phyloP scores from a whole-genome alignment of 2,113 vertebrate genomes.

The Embiotoca jacksoni region DNA sequence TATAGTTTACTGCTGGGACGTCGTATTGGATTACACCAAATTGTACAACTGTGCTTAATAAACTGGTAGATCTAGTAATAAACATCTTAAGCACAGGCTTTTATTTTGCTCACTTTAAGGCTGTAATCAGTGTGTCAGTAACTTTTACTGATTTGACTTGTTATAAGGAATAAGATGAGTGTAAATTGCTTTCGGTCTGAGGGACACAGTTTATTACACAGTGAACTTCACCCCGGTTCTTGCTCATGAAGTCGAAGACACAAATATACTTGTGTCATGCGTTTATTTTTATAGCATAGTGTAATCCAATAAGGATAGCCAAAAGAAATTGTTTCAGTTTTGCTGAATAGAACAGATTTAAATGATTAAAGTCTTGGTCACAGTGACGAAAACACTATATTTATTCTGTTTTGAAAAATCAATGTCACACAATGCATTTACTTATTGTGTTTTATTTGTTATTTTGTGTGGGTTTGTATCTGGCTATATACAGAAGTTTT shows the following conservation, averaged over 20 bases:
- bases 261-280: not conserved
- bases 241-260: not conserved
- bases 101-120: not conserved
- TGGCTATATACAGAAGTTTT: not conserved
- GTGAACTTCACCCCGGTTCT: too few species aligned
- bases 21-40: too few species aligned
- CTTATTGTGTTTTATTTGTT: not conserved
- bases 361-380: too few species aligned
- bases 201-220: too few species aligned
- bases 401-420: not conserved
- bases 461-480: slow-evolving; percentile 5
- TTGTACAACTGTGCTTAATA: not conserved
- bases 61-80: not conserved
- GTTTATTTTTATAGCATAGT: not conserved
- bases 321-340: too few species aligned
- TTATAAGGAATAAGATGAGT: not conserved
- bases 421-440: not conserved
- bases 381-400: not conserved
- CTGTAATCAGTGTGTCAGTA: not conserved
- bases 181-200: not conserved
- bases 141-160: not conserved
- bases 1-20: too few species aligned
- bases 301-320: not conserved
- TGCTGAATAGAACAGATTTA: too few species aligned
- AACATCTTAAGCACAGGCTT: not conserved